A percentile compares a stretch with the other conserved stretches of the same genome.
Conservation (phyloP, 1,140 invertebrate species). For the Drosophila watanabei region DNA sequence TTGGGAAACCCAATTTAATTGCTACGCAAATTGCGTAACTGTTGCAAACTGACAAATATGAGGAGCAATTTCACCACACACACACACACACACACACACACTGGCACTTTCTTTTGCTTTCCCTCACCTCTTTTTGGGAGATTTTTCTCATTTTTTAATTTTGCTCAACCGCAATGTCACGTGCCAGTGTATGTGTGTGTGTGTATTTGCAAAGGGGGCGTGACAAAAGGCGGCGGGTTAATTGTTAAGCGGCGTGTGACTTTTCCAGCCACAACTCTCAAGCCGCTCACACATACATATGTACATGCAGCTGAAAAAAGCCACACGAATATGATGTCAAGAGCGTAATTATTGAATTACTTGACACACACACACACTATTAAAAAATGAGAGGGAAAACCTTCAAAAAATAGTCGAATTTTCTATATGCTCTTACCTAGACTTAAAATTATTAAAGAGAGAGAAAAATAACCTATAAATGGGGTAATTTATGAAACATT, state of each 20-base stretch:
- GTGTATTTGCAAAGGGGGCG: constrained; percentile 27
- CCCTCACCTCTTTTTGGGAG: constrained; percentile 25
- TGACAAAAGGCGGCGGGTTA: constrained; percentile 51
- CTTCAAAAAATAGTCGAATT: not conserved
- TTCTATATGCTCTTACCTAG: not conserved
- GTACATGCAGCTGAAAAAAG: constrained; percentile 46
- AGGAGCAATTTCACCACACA: constrained; percentile 9
- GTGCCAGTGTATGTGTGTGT: constrained; percentile 21
- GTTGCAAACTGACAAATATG: constrained; percentile 21
- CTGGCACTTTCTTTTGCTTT: constrained; percentile 23
- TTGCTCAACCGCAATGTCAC: constrained; percentile 38
- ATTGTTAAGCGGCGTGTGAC: constrained; percentile 74
- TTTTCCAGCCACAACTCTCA: constrained; percentile 30
- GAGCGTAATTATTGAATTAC: constrained; percentile 81
- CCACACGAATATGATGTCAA: constrained; percentile 78
- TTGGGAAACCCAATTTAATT: constrained; percentile 26
- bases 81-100: constrained; percentile 1
- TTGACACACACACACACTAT: constrained; percentile 39
- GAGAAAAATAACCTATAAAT: not conserved
- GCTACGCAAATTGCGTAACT: constrained; percentile 31
- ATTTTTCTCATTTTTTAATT: constrained; percentile 19
- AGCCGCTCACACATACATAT: constrained; percentile 39
- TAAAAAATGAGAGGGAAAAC: not conserved
- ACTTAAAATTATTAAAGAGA: not conserved
- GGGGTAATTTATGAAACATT: too few species aligned